phyloP scores from a whole-genome alignment of 2,113 vertebrate species.

The Illadopsis cleaveri region DNA sequence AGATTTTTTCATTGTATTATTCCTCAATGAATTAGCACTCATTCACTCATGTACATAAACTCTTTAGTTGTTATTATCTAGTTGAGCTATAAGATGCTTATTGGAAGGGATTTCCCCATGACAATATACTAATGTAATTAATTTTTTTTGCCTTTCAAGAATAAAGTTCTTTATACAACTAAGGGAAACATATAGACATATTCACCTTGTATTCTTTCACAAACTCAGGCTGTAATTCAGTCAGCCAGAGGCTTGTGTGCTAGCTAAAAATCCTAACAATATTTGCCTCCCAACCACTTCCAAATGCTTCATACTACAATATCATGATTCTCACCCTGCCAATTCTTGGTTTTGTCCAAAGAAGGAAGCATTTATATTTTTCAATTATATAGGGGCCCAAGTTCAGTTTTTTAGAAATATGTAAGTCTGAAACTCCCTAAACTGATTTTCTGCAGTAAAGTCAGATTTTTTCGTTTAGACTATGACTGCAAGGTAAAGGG shows the following conservation, averaged over 20 bases:
- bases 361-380: neutral
- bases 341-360: neutral
- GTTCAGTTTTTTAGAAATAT: neutral
- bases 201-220: neutral
- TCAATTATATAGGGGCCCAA: rapidly evolving
- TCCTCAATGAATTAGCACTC: neutral
- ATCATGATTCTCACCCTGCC: neutral
- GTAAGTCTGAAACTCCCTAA: neutral
- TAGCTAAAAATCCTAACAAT: neutral
- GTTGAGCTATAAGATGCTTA: neutral
- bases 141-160: neutral
- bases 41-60: neutral
- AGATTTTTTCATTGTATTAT: neutral
- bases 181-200: neutral
- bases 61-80: neutral
- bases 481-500: neutral
- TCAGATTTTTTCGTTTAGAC: neutral
- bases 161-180: neutral
- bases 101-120: neutral
- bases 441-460: neutral
- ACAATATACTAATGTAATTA: neutral
- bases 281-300: neutral
- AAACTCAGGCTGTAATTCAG: neutral
- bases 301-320: neutral
- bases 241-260: neutral